These are phyloP conservation scores for Passerculus sandwichensis DNA, from an alignment of 2,797 vertebrate species.

Conservation along the genomic window DNA sequence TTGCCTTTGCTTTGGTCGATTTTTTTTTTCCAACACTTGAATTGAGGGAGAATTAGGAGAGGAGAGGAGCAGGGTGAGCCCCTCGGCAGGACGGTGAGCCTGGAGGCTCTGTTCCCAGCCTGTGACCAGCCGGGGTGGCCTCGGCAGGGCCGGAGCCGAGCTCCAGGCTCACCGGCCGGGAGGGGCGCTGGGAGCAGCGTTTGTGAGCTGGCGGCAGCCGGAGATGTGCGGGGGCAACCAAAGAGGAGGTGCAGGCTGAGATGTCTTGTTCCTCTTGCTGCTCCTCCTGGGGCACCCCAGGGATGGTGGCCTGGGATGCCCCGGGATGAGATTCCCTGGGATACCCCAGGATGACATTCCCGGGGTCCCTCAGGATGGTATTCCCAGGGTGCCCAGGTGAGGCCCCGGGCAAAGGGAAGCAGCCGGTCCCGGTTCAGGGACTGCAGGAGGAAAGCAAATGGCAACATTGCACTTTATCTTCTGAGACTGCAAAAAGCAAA, in stretches of 20 bases:
- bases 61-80: not conserved
- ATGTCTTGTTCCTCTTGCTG: not conserved
- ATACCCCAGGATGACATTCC: not conserved
- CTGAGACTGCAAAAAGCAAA: not conserved
- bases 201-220: not conserved
- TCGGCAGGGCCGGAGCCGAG: not conserved
- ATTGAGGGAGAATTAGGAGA: not conserved
- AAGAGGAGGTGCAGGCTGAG: not conserved
- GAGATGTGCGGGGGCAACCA: not conserved
- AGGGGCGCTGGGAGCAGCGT: not conserved
- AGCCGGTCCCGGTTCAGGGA: not conserved
- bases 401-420: accelerated
- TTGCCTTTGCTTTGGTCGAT: not conserved
- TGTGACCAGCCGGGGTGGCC: not conserved
- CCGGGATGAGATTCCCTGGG: too few relatives aligned
- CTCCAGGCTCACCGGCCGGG: accelerated
- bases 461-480: constrained; percentile 39
- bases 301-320: not conserved
- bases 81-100: not conserved
- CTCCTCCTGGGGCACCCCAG: not conserved
- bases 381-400: not conserved
- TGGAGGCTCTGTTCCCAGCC: not conserved
- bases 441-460: not conserved
- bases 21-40: not conserved
- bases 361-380: not conserved